A percentile compares a stretch with the other conserved stretches of the same genome.
Conservation (phyloP, 2,888 invertebrate genomes). For the Rhimphoctona megacephalus region DNA sequence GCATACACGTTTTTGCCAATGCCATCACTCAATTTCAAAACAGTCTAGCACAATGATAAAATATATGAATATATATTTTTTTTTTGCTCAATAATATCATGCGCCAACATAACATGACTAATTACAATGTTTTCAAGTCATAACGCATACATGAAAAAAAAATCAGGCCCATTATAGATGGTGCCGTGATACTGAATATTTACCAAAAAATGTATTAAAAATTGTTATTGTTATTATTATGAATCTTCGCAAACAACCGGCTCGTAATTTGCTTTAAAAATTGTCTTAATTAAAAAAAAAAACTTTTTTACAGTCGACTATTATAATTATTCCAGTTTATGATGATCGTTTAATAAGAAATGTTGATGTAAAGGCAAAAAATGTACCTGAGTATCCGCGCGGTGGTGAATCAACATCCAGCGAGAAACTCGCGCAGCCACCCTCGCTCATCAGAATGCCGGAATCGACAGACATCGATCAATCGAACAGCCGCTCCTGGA, state of each 20-base stretch:
- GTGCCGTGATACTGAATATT: too few relatives aligned
- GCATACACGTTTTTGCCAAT: too few relatives aligned
- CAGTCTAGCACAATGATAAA: too few relatives aligned
- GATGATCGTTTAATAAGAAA: not conserved
- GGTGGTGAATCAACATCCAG: conserved; percentile 73
- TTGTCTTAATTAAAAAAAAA: not conserved
- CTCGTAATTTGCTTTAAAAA: not conserved
- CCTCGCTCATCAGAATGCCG: conserved; percentile 73
- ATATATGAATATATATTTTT: too few relatives aligned
- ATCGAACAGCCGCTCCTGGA: conserved; percentile 53
- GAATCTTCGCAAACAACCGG: not conserved
- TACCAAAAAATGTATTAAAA: not conserved
- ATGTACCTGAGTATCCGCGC: conserved; percentile 71
- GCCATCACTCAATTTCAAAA: too few relatives aligned
- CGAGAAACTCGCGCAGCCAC: conserved; percentile 70
- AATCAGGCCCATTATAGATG: too few relatives aligned
- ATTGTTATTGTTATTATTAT: not conserved
- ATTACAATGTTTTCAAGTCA: too few relatives aligned
- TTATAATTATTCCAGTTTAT: not conserved
- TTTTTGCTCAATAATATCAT: too few relatives aligned
- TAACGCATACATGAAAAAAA: too few relatives aligned
- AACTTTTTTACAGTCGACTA: not conserved
- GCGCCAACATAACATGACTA: too few relatives aligned
- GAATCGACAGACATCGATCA: conserved; percentile 74
- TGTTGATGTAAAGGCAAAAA: not conserved